Conservation (phyloP, 2,797 vertebrate species). For the Hylomyscus alleni region DNA sequence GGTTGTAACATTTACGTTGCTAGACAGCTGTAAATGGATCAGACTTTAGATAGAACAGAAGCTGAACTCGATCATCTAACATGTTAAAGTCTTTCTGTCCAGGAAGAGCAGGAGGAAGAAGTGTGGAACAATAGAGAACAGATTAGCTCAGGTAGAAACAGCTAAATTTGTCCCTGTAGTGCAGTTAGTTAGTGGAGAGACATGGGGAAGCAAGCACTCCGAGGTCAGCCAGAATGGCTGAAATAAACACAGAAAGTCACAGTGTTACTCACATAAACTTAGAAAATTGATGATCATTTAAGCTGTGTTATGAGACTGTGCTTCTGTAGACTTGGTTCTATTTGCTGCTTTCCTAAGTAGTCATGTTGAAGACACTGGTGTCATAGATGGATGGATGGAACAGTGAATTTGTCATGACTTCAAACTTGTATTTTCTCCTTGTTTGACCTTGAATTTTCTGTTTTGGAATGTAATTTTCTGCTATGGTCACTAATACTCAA, state of each 20-base stretch:
- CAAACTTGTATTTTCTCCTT: background rate
- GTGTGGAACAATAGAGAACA: background rate
- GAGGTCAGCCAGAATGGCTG: background rate
- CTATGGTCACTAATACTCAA: conserved; percentile 15
- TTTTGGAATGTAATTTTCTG: conserved; percentile 62
- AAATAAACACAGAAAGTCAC: conserved; percentile 8
- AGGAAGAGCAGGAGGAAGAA: background rate
- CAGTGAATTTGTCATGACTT: background rate
- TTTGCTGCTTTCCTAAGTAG: conserved; percentile 27
- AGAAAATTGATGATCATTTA: background rate
- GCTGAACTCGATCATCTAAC: background rate
- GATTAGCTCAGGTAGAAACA: background rate
- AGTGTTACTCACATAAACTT: background rate
- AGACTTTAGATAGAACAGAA: background rate
- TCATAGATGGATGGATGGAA: background rate
- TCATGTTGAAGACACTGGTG: background rate
- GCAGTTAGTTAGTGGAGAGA: background rate
- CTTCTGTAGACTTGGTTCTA: background rate
- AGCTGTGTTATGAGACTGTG: background rate
- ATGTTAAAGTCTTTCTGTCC: background rate
- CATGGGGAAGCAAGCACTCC: background rate
- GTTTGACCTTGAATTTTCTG: conserved; percentile 27
- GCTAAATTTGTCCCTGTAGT: background rate
- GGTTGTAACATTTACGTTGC: conserved; percentile 44
- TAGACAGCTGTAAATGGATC: background rate